Percentiles rank a stretch among this genome's conserved stretches.
phyloP scores from a whole-genome alignment of 2,888 invertebrate species.

The Nemapogon koenigi region DNA sequence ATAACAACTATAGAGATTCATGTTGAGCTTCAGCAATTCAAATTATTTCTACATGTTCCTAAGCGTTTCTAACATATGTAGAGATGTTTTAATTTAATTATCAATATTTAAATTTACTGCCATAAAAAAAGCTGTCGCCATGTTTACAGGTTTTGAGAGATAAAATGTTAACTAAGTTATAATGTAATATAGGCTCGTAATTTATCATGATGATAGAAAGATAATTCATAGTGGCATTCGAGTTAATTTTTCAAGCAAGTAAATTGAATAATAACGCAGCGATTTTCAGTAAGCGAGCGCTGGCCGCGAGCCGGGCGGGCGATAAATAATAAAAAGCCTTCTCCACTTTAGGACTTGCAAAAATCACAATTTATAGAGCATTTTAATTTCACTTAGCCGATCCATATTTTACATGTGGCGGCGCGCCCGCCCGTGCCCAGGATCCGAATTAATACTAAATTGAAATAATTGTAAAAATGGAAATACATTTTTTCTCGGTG shows the following conservation, averaged over 20 bases:
- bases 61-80: no score
- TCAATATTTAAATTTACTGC: no score
- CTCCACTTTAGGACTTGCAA: constrained; percentile 66
- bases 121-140: no score
- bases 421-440: constrained; percentile 52
- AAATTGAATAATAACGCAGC: constrained; percentile 59
- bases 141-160: no score
- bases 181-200: no score
- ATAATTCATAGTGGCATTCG: constrained; percentile 18
- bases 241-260: constrained; percentile 47
- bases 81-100: no score
- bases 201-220: constrained; percentile 4
- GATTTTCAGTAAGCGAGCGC: constrained; percentile 53
- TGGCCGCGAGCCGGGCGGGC: constrained; percentile 45
- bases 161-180: no score
- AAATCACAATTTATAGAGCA: constrained; percentile 66
- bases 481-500: constrained; percentile 61
- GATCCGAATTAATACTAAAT: constrained; percentile 64
- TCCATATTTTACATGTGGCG: constrained; percentile 66
- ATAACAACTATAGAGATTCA: no score
- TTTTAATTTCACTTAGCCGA: constrained; percentile 66
- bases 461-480: constrained; percentile 66
- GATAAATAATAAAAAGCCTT: constrained; percentile 65
- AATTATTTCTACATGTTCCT: no score
- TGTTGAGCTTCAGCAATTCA: no score